These are phyloP conservation scores for Ptychoptera contaminata DNA, from an alignment of 2,888 invertebrate species.

Conservation along the genomic window DNA sequence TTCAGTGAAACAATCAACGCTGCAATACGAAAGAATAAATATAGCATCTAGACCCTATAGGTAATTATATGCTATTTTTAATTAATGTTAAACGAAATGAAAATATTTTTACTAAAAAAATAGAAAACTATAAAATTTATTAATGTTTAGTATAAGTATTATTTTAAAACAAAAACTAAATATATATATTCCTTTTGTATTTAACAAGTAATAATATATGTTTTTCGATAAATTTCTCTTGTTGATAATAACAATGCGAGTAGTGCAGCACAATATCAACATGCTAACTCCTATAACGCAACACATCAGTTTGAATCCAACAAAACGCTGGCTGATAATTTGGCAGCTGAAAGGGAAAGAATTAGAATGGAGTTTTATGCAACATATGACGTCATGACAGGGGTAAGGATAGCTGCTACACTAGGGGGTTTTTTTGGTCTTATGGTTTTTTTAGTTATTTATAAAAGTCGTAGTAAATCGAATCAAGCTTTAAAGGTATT, in stretches of 20 bases:
- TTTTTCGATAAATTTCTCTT: not conserved
- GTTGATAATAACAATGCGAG: not conserved
- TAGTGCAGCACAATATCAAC: not conserved
- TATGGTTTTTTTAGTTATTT: constrained; percentile 80
- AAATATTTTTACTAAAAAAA: not conserved
- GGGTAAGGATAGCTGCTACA: constrained; percentile 80
- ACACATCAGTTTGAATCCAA: constrained; percentile 8
- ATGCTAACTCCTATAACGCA: not conserved
- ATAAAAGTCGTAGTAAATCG: constrained; percentile 73
- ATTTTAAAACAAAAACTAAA: no score
- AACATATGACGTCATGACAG: constrained; percentile 88
- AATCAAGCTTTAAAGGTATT: constrained; percentile 52
- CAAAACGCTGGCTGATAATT: constrained; percentile 20
- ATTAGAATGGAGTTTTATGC: constrained; percentile 70
- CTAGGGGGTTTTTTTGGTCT: constrained; percentile 81
- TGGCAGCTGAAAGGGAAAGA: constrained; percentile 44
- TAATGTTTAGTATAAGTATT: no score
- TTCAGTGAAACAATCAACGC: no score
- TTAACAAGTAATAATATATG: not conserved
- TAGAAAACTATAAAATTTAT: no score
- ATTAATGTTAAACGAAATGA: not conserved
- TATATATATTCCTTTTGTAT: no score
- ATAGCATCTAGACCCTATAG: no score
- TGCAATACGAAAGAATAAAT: no score
- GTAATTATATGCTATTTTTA: not conserved